Conservation (phyloP, 2,888 invertebrate genomes). For the Mystacides longicornis region DNA sequence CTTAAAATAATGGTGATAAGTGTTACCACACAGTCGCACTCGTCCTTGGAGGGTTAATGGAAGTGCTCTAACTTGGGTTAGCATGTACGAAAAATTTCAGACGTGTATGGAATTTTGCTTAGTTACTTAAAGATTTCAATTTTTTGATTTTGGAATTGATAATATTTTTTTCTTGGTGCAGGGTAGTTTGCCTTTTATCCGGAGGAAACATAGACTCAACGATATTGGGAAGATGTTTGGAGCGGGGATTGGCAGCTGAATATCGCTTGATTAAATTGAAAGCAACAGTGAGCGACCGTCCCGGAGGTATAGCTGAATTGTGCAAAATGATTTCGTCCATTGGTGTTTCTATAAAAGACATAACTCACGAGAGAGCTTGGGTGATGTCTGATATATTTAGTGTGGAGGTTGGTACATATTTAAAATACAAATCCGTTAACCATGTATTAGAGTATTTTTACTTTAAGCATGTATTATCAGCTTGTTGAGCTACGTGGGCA, state of each 20-base stretch:
- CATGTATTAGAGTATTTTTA: too few relatives aligned
- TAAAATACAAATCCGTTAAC: too few relatives aligned
- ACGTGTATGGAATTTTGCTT: not conserved
- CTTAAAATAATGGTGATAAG: too few relatives aligned
- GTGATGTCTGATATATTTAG: constrained; percentile 82
- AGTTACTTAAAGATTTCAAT: too few relatives aligned
- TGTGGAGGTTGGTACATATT: constrained; percentile 53
- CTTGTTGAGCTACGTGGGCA: too few relatives aligned
- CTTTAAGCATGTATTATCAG: too few relatives aligned
- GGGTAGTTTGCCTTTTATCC: constrained; percentile 76
- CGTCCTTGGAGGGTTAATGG: too few relatives aligned
- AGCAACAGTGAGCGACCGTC: constrained; percentile 70
- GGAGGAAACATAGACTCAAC: constrained; percentile 92
- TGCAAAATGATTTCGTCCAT: constrained; percentile 66
- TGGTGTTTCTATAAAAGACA: constrained; percentile 90
- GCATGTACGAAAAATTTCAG: not conserved
- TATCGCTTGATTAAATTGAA: constrained; percentile 58
- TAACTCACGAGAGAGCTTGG: constrained; percentile 95
- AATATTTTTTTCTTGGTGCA: constrained; percentile 34
- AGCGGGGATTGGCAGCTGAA: constrained; percentile 82
- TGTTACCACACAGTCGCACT: too few relatives aligned
- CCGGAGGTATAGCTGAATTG: constrained; percentile 81
- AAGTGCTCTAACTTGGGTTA: too few relatives aligned
- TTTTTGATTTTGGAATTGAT: too few relatives aligned
- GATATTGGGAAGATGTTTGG: constrained; percentile 78